Conservation (phyloP, 2,797 vertebrate genomes). For the Darevskia mixta region DNA sequence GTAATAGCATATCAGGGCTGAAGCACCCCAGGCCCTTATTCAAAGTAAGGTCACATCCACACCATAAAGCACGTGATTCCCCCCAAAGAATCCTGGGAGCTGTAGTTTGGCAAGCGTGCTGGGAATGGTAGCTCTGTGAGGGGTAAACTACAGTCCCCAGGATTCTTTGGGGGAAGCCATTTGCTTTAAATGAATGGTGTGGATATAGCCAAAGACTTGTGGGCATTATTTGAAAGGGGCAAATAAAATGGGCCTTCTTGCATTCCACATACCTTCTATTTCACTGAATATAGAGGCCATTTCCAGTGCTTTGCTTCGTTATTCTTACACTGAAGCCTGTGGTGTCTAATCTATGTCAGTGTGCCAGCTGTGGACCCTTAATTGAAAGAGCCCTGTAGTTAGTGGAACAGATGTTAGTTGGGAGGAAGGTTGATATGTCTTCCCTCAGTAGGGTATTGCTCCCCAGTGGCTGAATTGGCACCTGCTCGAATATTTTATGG, state of each 20-base stretch:
- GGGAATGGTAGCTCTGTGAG: no score
- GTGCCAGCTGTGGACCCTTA: neutral
- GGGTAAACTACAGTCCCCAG: no score
- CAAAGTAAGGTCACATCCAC: neutral
- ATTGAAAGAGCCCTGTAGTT: slow-evolving; percentile 11
- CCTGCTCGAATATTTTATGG: slow-evolving; percentile 5
- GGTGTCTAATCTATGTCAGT: neutral
- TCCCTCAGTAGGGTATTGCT: neutral
- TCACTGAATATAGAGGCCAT: neutral
- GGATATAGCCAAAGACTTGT: neutral
- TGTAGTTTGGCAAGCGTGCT: no score
- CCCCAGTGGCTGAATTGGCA: neutral
- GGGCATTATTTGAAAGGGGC: neutral
- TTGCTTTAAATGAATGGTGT: neutral
- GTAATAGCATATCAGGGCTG: neutral
- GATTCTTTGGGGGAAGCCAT: no score
- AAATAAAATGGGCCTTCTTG: neutral
- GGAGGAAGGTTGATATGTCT: neutral
- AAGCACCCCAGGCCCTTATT: neutral
- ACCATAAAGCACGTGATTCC: no score
- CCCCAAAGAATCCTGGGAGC: no score
- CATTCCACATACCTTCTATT: neutral
- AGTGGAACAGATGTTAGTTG: neutral
- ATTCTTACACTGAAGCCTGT: neutral
- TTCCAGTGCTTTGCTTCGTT: neutral